These are phyloP conservation scores for Rhagonycha fulva DNA, from an alignment of 2,888 invertebrate species.

Conservation along the genomic window DNA sequence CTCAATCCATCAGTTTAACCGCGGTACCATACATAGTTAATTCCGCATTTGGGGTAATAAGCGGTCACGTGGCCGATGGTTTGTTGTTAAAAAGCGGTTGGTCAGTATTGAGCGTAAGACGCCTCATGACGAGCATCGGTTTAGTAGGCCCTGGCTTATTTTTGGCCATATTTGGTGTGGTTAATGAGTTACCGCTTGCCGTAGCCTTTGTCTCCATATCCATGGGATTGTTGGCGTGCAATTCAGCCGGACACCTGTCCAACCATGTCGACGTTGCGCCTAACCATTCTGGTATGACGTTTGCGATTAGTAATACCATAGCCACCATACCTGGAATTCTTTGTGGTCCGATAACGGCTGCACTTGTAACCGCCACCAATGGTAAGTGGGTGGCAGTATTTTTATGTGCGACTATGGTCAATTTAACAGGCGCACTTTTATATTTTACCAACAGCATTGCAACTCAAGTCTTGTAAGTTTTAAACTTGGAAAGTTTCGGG, in stretches of 20 bases:
- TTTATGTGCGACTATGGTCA: constrained; percentile 70
- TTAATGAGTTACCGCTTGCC: constrained; percentile 69
- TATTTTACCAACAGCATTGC: constrained; percentile 75
- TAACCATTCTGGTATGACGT: constrained; percentile 76
- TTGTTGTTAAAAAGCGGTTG: constrained; percentile 58
- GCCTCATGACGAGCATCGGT: constrained; percentile 74
- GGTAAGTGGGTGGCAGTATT: constrained; percentile 78
- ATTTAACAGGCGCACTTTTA: constrained; percentile 72
- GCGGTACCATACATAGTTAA: constrained; percentile 76
- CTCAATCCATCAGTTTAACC: constrained; percentile 71
- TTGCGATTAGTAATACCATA: constrained; percentile 76
- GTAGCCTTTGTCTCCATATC: constrained; percentile 74
- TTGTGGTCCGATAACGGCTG: constrained; percentile 77
- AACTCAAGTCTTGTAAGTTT: constrained; percentile 63
- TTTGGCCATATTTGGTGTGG: constrained; percentile 70
- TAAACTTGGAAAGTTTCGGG: not conserved
- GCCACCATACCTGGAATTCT: constrained; percentile 77
- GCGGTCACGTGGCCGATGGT: constrained; percentile 74
- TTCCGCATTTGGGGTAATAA: constrained; percentile 70
- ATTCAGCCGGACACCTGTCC: constrained; percentile 75
- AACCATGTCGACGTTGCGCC: constrained; percentile 80
- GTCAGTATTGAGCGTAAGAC: constrained; percentile 69
- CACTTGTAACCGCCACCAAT: constrained; percentile 69
- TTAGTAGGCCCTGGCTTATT: constrained; percentile 74
- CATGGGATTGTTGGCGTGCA: constrained; percentile 75